phyloP scores from a whole-genome alignment of 35 echinoderm and acorn worm species.

The Heliocidaris erythrogramma region DNA sequence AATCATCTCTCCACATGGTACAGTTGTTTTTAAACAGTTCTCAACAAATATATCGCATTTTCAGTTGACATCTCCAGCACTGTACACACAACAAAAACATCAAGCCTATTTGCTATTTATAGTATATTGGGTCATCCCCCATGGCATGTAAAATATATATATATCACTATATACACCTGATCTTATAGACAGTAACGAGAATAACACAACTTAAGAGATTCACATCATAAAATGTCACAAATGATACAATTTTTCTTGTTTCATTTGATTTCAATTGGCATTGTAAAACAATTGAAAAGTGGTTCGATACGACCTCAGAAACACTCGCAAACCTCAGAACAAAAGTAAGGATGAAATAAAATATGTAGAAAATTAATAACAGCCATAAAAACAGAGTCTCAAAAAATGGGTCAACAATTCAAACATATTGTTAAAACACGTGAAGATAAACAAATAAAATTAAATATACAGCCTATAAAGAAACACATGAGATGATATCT shows the following conservation, averaged over 20 bases:
- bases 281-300: not conserved
- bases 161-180: not conserved
- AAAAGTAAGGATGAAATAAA: too few species aligned
- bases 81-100: not conserved
- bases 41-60: constrained; percentile 21
- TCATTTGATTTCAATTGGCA: not conserved
- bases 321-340: too few species aligned
- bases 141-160: constrained; percentile 13
- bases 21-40: constrained; percentile 2
- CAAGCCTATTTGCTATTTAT: constrained; percentile 17
- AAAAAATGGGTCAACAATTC: not conserved
- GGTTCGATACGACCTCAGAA: not conserved
- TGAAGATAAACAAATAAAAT: not conserved
- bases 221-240: not conserved
- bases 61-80: not conserved
- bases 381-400: not conserved
- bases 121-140: not conserved
- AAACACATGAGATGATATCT: too few species aligned
- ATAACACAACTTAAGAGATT: not conserved
- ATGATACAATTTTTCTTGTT: not conserved
- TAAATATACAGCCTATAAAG: not conserved
- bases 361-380: not conserved
- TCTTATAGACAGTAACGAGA: not conserved
- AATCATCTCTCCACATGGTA: constrained; percentile 31
- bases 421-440: not conserved